Evolutionary conservation across 2,113 vertebrate genomes (phyloP).

Genomic region (Sebastes schlegelii): DNA sequence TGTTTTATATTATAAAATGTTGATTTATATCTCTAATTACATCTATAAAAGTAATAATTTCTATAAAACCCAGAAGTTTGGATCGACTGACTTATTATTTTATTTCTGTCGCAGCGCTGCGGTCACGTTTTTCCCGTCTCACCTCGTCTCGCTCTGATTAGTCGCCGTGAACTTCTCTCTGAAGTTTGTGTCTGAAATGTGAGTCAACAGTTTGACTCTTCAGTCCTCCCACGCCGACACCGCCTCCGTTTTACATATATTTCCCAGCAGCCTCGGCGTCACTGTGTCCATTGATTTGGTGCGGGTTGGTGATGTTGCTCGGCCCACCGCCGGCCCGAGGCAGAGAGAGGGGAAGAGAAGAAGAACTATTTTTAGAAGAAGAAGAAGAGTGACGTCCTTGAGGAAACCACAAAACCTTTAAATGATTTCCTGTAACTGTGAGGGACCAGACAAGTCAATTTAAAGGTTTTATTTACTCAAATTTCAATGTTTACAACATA

Average conservation of each 20-base stretch:
- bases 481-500: too few species aligned
- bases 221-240: background rate
- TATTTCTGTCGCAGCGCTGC: too few species aligned
- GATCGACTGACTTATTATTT: too few species aligned
- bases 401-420: background rate
- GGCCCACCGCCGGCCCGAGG: background rate
- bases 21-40: too few species aligned
- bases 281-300: constrained; percentile 8
- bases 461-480: background rate
- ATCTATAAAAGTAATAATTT: too few species aligned
- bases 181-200: background rate
- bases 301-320: background rate
- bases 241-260: background rate
- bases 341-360: background rate
- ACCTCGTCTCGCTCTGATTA: background rate
- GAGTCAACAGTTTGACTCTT: background rate
- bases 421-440: background rate
- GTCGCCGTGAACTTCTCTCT: background rate
- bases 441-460: background rate
- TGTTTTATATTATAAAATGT: too few species aligned
- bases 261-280: constrained; percentile 7
- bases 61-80: too few species aligned
- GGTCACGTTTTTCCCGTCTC: too few species aligned
- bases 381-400: constrained; percentile 1
- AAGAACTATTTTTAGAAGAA: background rate